phyloP scores from a whole-genome alignment of 2,113 vertebrate genomes.

The Oryzias curvinotus region DNA sequence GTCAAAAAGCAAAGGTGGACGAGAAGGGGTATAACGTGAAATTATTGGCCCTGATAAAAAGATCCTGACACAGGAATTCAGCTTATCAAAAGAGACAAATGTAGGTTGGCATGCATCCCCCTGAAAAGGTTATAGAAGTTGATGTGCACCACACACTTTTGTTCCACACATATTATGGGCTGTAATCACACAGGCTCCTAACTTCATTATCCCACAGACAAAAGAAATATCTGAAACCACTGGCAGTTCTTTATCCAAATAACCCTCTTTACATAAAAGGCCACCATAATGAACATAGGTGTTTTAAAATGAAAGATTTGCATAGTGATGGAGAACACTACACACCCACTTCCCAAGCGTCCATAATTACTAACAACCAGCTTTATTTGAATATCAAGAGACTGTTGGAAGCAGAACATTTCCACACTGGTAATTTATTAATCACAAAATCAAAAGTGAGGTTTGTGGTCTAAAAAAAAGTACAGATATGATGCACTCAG shows the following conservation, averaged over 20 bases:
- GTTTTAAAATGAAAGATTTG: constrained; percentile 61
- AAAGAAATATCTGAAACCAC: constrained; percentile 29
- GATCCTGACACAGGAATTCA: constrained; percentile 11
- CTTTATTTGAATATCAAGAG: constrained; percentile 70
- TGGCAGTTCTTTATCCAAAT: constrained; percentile 33
- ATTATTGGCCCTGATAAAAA: neutral
- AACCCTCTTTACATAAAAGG: constrained; percentile 51
- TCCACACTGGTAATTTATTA: constrained; percentile 18
- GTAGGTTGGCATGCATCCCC: constrained; percentile 1
- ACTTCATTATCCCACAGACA: constrained; percentile 47
- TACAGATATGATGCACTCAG: constrained; percentile 3
- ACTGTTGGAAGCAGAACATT: constrained; percentile 31
- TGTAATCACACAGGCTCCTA: constrained; percentile 36
- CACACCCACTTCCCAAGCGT: constrained; percentile 19
- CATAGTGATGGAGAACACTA: constrained; percentile 65
- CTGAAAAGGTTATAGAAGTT: constrained; percentile 21
- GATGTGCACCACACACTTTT: constrained; percentile 33
- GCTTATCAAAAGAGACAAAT: constrained; percentile 19
- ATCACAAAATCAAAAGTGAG: constrained; percentile 28
- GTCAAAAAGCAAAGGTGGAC: neutral
- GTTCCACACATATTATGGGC: constrained; percentile 17
- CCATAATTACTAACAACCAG: constrained; percentile 41
- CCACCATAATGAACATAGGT: constrained; percentile 48
- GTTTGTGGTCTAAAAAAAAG: constrained; percentile 8
- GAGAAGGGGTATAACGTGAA: neutral